Evolutionary conservation across 2,888 invertebrate genomes (phyloP).

Genomic region (Coelogynopora nodosa): DNA sequence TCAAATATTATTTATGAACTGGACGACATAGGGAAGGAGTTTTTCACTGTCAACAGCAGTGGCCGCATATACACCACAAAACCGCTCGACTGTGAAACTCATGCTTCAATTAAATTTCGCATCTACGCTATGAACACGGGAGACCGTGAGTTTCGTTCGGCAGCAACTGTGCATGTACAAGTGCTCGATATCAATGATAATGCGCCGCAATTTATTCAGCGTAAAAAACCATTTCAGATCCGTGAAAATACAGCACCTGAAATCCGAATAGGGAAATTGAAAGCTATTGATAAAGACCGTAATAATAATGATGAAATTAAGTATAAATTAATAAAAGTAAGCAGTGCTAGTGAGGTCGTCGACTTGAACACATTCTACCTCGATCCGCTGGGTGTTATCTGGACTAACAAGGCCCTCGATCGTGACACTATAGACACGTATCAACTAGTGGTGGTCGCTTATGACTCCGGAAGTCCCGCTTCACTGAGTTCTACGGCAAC

Average conservation of each 20-base stretch:
- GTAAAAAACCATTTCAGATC: constrained; percentile 22
- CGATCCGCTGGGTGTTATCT: constrained; percentile 30
- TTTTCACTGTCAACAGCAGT: constrained; percentile 33
- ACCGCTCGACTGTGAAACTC: constrained; percentile 38
- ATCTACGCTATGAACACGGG: constrained; percentile 37
- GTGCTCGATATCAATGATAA: constrained; percentile 40
- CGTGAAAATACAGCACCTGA: constrained; percentile 31
- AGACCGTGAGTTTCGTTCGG: not conserved
- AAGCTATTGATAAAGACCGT: constrained; percentile 24
- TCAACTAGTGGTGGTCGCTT: constrained; percentile 19
- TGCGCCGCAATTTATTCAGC: constrained; percentile 22
- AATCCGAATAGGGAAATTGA: not conserved
- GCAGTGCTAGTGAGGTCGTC: not conserved
- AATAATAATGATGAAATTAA: constrained; percentile 31
- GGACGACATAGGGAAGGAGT: not conserved
- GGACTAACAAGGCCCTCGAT: constrained; percentile 17
- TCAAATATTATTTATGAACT: constrained; percentile 10
- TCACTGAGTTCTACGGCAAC: constrained; percentile 32
- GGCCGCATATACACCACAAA: constrained; percentile 5
- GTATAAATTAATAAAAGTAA: not conserved
- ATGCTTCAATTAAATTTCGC: not conserved
- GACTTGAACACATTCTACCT: constrained; percentile 8
- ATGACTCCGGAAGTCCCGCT: constrained; percentile 14
- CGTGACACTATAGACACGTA: not conserved
- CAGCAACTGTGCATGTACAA: not conserved